These are phyloP conservation scores for Drosophila formosana DNA, from an alignment of 2,888 invertebrate species.

Conservation along the genomic window DNA sequence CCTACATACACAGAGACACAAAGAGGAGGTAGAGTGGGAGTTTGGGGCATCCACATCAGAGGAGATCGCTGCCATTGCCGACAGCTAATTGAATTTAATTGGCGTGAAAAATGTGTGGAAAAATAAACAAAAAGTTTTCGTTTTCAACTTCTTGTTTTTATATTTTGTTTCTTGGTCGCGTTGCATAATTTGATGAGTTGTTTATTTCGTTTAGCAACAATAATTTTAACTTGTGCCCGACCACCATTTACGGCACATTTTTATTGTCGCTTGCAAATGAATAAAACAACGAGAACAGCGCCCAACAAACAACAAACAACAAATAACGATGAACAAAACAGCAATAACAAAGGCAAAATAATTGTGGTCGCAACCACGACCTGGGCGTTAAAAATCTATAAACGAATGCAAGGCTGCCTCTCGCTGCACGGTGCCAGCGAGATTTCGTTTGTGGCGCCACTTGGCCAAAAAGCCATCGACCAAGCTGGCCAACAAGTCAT, in stretches of 20 bases:
- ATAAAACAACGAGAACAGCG: conserved; percentile 35
- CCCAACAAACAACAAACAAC: conserved; percentile 1
- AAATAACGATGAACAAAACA: neutral
- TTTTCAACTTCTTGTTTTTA: conserved; percentile 17
- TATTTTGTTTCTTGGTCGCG: conserved; percentile 23
- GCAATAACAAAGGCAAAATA: conserved; percentile 37
- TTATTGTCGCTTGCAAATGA: conserved; percentile 59
- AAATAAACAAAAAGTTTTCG: conserved; percentile 60
- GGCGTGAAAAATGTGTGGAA: conserved; percentile 70
- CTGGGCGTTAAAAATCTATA: conserved; percentile 69
- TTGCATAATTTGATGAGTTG: conserved; percentile 72
- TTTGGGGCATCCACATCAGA: conserved; percentile 50
- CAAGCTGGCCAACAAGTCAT: conserved; percentile 18
- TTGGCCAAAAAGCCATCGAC: conserved; percentile 23
- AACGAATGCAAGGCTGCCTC: conserved; percentile 33
- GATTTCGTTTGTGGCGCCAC: conserved; percentile 55
- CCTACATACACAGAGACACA: conserved; percentile 26
- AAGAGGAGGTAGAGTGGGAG: neutral
- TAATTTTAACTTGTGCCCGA: conserved; percentile 55
- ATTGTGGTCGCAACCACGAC: conserved; percentile 60
- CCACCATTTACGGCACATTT: conserved; percentile 53
- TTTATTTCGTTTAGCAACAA: conserved; percentile 72
- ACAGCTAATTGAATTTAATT: conserved; percentile 78
- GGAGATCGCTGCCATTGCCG: conserved; percentile 48
- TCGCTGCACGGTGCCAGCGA: conserved; percentile 25